Conservation (phyloP, 2,888 invertebrate genomes). For the Trichopoda pennipes region DNA sequence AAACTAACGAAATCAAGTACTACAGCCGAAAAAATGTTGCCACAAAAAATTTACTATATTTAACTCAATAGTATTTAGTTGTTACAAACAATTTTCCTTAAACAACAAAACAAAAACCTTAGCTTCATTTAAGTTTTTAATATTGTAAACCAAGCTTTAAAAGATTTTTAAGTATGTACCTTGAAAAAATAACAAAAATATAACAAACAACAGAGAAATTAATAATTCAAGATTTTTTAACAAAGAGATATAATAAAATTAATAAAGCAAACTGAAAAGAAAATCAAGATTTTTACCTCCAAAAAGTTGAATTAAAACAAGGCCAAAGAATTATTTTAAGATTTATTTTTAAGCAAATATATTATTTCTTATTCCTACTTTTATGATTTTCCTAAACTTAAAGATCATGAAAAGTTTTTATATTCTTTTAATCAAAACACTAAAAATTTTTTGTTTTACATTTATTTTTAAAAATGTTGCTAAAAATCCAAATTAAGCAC, state of each 20-base stretch:
- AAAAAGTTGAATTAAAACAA: conserved; percentile 52
- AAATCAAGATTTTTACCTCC: conserved; percentile 60
- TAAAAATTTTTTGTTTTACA: not conserved
- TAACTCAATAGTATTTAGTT: not conserved
- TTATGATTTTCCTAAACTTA: conserved; percentile 37
- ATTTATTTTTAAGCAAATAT: conserved; percentile 49
- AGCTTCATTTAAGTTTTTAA: conserved; percentile 58
- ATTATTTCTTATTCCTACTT: conserved; percentile 8
- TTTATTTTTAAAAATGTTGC: conserved; percentile 29
- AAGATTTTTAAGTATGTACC: conserved; percentile 64
- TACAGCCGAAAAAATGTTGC: no score
- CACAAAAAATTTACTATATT: no score
- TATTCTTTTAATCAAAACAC: conserved; percentile 24
- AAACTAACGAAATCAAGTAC: no score
- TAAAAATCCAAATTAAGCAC: conserved; percentile 60
- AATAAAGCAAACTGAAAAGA: conserved; percentile 34
- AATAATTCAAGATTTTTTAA: not conserved
- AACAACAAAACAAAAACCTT: conserved; percentile 18
- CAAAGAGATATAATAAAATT: not conserved
- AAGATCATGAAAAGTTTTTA: conserved; percentile 41
- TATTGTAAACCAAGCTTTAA: conserved; percentile 66
- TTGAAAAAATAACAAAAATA: conserved; percentile 40
- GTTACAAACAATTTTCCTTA: not conserved
- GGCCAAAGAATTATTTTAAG: conserved; percentile 64
- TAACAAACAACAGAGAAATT: conserved; percentile 8